Conservation (phyloP, 92 coral and sea anemone species). For the Isaurus tuberculatus region DNA sequence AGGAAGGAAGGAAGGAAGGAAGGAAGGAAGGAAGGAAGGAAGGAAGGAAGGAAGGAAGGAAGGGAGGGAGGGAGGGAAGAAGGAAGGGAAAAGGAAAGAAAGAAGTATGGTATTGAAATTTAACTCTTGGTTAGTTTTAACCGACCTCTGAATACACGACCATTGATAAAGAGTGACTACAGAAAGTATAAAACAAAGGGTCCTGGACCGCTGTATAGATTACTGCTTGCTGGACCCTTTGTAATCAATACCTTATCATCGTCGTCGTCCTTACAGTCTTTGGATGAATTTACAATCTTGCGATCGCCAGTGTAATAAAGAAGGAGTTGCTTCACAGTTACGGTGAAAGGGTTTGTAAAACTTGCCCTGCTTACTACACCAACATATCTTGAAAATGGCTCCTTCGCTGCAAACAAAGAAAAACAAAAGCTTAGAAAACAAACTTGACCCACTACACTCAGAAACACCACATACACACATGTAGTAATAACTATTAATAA, state of each 20-base stretch:
- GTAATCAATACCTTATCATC: slow-evolving; percentile 7
- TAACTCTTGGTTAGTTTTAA: no score
- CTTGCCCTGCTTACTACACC: slow-evolving; percentile 53
- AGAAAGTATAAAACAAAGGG: not conserved
- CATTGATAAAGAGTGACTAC: not conserved
- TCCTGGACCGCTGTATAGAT: no score
- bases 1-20: no score
- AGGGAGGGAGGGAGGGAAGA: no score
- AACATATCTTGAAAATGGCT: slow-evolving; percentile 78
- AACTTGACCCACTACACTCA: not conserved
- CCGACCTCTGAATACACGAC: no score
- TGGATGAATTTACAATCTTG: not conserved
- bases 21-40: no score
- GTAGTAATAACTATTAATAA: no score
- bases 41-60: no score
- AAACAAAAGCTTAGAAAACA: not conserved
- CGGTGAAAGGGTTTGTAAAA: slow-evolving; percentile 54
- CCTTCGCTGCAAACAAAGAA: slow-evolving; percentile 31
- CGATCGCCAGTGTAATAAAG: slow-evolving; percentile 79
- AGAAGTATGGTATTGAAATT: no score
- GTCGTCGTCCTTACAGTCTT: slow-evolving; percentile 3
- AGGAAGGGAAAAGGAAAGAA: no score
- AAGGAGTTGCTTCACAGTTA: slow-evolving; percentile 53
- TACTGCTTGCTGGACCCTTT: not conserved
- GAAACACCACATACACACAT: no score